phyloP scores from a whole-genome alignment of 2,888 invertebrate genomes.

The Hemicrepidius hirtus region DNA sequence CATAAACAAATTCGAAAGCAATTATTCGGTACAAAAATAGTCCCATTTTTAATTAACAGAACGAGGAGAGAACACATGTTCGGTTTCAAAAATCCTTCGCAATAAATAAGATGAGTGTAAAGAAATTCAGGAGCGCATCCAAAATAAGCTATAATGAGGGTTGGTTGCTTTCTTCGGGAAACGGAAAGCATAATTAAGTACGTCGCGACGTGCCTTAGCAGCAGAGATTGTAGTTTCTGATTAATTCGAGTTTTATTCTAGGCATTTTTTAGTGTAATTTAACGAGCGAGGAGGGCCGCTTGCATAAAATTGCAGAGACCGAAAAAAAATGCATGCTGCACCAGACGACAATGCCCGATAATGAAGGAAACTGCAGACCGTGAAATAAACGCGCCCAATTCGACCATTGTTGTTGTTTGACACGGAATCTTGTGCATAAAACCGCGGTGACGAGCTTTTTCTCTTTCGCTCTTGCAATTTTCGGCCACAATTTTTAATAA shows the following conservation, averaged over 20 bases:
- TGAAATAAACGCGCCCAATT: constrained; percentile 64
- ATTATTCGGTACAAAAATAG: constrained; percentile 40
- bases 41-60: constrained; percentile 35
- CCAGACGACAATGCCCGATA: constrained; percentile 67
- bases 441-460: constrained; percentile 9
- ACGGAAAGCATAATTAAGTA: constrained; percentile 64
- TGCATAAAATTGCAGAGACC: constrained; percentile 69
- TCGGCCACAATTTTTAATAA: constrained; percentile 47
- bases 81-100: constrained; percentile 32
- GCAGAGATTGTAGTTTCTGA: constrained; percentile 64
- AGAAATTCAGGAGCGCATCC: constrained; percentile 31
- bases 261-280: constrained; percentile 67
- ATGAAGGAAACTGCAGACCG: constrained; percentile 66
- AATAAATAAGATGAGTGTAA: constrained; percentile 35
- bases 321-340: constrained; percentile 62
- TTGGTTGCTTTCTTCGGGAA: constrained; percentile 39
- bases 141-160: constrained; percentile 46
- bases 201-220: constrained; percentile 64
- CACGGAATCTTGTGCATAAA: constrained; percentile 49
- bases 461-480: constrained; percentile 28
- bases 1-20: constrained; percentile 41
- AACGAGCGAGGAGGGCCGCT: constrained; percentile 65
- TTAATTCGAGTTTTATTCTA: constrained; percentile 68
- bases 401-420: constrained; percentile 51
- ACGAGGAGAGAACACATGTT: constrained; percentile 29